These are phyloP conservation scores for Ectemnius continuus DNA, from an alignment of 2,888 invertebrate genomes.

Conservation along the genomic window DNA sequence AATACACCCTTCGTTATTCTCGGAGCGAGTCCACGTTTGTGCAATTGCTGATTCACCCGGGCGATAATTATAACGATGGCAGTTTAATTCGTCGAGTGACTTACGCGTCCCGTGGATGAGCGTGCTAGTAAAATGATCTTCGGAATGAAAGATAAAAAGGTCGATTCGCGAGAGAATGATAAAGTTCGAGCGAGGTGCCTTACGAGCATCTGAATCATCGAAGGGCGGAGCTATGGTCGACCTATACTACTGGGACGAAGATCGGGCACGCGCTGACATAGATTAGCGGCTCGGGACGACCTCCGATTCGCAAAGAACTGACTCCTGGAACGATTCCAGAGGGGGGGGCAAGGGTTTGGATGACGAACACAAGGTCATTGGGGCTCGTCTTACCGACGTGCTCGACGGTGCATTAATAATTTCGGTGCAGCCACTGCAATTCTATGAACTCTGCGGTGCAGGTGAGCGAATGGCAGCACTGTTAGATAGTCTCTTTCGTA, in stretches of 20 bases:
- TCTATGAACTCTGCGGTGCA: slow-evolving; percentile 23
- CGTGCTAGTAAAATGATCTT: too few relatives aligned
- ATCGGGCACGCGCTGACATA: too few relatives aligned
- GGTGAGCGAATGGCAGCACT: slow-evolving; percentile 14
- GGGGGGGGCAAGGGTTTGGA: neutral
- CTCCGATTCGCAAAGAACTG: too few relatives aligned
- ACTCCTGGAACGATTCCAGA: neutral
- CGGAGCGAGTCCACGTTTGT: neutral
- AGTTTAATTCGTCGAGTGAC: neutral
- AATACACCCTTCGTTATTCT: slow-evolving; percentile 11
- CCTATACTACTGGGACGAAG: too few relatives aligned
- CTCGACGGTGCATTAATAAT: slow-evolving; percentile 32
- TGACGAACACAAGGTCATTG: slow-evolving; percentile 37
- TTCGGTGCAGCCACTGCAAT: slow-evolving; percentile 24
- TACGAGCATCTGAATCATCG: too few relatives aligned
- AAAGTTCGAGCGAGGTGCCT: too few relatives aligned
- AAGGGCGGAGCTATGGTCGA: too few relatives aligned
- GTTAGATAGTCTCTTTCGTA: slow-evolving; percentile 6
- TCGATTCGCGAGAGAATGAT: too few relatives aligned
- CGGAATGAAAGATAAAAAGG: too few relatives aligned
- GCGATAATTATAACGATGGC: neutral
- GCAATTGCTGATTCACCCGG: slow-evolving; percentile 11
- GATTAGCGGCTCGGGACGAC: too few relatives aligned
- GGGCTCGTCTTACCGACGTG: slow-evolving; percentile 39
- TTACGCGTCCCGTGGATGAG: slow-evolving; percentile 3